Evolutionary conservation across 2,113 vertebrate genomes (phyloP).

Genomic region (Mellivora capensis): DNA sequence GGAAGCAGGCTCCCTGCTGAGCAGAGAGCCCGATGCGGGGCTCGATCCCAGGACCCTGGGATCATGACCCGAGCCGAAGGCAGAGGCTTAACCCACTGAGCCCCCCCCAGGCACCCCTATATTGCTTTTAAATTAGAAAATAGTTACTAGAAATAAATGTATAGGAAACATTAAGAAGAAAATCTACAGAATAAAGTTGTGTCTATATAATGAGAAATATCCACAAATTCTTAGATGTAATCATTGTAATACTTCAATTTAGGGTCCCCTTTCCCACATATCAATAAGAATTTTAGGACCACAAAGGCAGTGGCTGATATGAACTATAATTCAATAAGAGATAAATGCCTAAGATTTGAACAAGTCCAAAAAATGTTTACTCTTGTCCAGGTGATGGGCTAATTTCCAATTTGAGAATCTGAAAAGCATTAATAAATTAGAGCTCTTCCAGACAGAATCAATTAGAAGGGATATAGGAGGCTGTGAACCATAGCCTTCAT

Average conservation of each 20-base stretch:
- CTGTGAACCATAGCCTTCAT: neutral
- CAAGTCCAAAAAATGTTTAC: constrained; percentile 13
- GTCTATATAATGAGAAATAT: neutral
- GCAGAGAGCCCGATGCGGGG: too few species aligned
- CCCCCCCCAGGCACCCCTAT: too few species aligned
- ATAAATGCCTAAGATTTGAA: neutral
- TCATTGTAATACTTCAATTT: neutral
- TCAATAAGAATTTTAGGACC: neutral
- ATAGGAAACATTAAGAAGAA: neutral
- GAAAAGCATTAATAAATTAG: neutral
- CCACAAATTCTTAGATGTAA: neutral
- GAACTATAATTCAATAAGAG: neutral
- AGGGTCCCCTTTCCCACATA: neutral
- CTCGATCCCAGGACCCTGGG: too few species aligned
- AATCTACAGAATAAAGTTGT: neutral
- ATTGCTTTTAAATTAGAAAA: neutral
- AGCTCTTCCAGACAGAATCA: neutral
- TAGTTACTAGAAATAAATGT: neutral
- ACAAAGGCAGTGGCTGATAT: neutral
- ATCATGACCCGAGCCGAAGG: too few species aligned
- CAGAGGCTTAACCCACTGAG: too few species aligned
- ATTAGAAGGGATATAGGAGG: neutral
- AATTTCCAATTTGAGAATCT: constrained; percentile 29
- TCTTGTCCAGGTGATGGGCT: neutral
- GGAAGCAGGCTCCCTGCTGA: too few species aligned